Percentiles rank a stretch among this genome's conserved stretches.
These are phyloP conservation scores for Nothoprocta pentlandii DNA, from an alignment of 2,113 vertebrate species.

Conservation along the genomic window DNA sequence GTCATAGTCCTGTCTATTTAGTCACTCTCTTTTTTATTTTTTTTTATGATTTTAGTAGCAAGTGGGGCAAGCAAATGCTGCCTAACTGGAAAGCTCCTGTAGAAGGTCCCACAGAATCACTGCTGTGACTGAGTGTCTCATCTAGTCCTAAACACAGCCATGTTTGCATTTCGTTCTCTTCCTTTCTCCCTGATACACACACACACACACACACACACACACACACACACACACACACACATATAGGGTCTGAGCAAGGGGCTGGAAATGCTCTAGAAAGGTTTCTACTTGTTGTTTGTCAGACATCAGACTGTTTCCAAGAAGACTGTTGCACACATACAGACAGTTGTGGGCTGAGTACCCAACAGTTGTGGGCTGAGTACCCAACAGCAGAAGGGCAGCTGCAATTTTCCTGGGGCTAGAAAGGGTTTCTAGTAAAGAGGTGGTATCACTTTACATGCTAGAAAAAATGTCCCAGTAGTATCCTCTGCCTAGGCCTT, in stretches of 20 bases:
- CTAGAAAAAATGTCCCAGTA: not conserved
- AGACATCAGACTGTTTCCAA: not conserved
- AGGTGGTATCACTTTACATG: not conserved
- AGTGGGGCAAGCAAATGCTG: not conserved
- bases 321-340: not conserved
- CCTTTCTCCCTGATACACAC: not conserved
- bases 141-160: accelerated
- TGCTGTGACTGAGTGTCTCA: not conserved
- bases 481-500: not conserved
- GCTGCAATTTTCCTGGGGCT: not conserved
- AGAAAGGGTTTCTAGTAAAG: not conserved
- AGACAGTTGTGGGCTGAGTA: not conserved
- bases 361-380: not conserved
- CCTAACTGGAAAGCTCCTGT: not conserved
- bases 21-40: not conserved
- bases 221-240: not conserved
- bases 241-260: not conserved
- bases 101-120: accelerated
- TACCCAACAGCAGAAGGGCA: not conserved
- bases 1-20: not conserved
- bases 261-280: not conserved
- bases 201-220: not conserved
- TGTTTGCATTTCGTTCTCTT: not conserved
- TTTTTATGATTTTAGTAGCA: not conserved
- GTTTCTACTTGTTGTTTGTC: not conserved